Conservation (phyloP, 2,797 vertebrate genomes). For the Galago senegalensis region DNA sequence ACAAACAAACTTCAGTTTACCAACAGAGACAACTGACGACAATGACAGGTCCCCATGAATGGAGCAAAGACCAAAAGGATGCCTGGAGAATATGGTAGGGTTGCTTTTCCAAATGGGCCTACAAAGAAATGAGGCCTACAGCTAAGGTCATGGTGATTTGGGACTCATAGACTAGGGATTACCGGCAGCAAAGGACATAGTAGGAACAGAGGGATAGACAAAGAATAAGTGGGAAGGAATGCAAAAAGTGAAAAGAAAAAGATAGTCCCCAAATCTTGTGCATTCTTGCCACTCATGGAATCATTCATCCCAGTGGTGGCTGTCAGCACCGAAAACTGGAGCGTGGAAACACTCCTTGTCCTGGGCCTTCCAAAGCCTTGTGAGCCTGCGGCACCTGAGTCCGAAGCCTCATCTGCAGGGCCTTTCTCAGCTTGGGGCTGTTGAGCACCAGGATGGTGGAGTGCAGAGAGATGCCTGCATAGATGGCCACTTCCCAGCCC, state of each 20-base stretch:
- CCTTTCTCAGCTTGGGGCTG: constrained; percentile 48
- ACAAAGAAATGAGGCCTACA: neutral
- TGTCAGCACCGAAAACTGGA: neutral
- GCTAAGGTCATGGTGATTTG: too few species aligned
- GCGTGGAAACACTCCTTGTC: neutral
- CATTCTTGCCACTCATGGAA: neutral
- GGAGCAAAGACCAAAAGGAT: neutral
- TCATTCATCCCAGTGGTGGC: neutral
- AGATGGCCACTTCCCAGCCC: constrained; percentile 16
- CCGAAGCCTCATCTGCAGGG: neutral
- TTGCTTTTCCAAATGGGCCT: neutral
- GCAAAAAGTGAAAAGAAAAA: neutral
- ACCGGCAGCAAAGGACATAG: neutral
- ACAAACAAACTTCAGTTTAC: neutral
- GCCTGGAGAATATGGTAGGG: neutral
- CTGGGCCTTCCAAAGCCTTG: neutral
- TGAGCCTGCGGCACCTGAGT: rapidly evolving
- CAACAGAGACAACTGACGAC: neutral
- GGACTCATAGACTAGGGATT: neutral
- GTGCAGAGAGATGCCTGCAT: neutral
- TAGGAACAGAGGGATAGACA: neutral
- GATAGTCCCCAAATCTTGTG: neutral
- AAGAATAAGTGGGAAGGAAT: neutral
- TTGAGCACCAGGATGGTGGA: constrained; percentile 47
- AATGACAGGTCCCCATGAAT: neutral